Base-by-base conservation (phyloP, 2,797 vertebrate genomes). In the Fistularia commersonii region DNA sequence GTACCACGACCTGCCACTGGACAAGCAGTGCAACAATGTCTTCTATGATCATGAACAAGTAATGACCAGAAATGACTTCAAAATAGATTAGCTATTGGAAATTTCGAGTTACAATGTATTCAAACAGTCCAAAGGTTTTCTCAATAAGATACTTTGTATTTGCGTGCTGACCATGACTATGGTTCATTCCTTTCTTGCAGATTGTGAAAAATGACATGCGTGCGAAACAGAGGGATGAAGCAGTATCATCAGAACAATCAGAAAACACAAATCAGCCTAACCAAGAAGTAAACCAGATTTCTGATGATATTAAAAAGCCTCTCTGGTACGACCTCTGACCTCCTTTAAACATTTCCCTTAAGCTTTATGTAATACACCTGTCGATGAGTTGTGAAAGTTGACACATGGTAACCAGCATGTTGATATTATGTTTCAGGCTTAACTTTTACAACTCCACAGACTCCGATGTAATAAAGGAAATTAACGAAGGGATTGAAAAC, bases 371-470 rank as follows among this genome's bases (percentile, higher is more conserved):
- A 32, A 32, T 33, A 45, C n/a, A 11, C 8, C 34, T 13, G 4
- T 1, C 6, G 8, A 8, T 5, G 2, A 31, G 35, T 9, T 13
- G 15, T 41, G 8, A 8, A 14, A 31, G 14, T 51, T 12, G 8
- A 11, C 14, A 8, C 23, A 8, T 1, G 11, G 23, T 13, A 39
- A 45, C n/a, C 2, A 34, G 12, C 32, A 4, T 35, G 34, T 9
- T 8, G 13, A 8, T 33, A 8, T 41, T 48, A 6, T 55, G 40
- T 68, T 77, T 42, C 64, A 89, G 87, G 72, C 74, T 68, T 0
- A 73, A 39, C 13, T 89, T 90, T 64, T 90, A 89, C 67, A 61
- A 79, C 65, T 83, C 78, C 1, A 2, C 42, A 10, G 56, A 48
- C 3, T n/a, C 57, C n/a, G 32, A 40, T 6, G 0, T 44, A 3